Conservation (phyloP, 2,797 vertebrate species). For the Scarus forsteni region DNA sequence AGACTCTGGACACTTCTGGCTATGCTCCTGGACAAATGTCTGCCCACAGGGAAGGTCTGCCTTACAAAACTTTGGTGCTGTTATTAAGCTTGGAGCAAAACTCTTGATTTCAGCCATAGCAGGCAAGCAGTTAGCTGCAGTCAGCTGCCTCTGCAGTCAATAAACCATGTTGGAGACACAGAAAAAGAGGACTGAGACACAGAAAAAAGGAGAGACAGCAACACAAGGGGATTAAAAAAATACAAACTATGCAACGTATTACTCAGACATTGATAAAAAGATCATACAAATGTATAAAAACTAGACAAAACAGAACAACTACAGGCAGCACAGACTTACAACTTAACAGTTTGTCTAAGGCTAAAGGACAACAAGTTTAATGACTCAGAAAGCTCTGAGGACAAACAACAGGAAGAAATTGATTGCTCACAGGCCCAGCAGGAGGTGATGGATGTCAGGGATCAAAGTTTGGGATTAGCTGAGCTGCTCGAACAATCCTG, state of each 20-base stretch:
- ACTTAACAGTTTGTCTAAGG: slow-evolving; percentile 76
- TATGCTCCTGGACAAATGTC: background rate
- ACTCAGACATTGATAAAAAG: slow-evolving; percentile 70
- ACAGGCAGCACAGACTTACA: slow-evolving; percentile 45
- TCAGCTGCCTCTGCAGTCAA: slow-evolving; percentile 92
- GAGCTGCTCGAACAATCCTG: slow-evolving; percentile 69
- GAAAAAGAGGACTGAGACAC: slow-evolving; percentile 31
- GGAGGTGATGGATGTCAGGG: slow-evolving; percentile 61
- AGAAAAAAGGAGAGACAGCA: slow-evolving; percentile 40
- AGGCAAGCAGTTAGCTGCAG: slow-evolving; percentile 95
- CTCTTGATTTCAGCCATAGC: slow-evolving; percentile 98
- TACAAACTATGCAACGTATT: slow-evolving; percentile 43
- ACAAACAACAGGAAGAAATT: slow-evolving; percentile 83
- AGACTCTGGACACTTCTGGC: background rate
- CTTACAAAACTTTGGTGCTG: slow-evolving; percentile 98
- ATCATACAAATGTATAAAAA: slow-evolving; percentile 46
- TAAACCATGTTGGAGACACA: slow-evolving; percentile 18
- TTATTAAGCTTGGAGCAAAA: slow-evolving; percentile 96
- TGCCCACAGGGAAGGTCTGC: slow-evolving; percentile 92
- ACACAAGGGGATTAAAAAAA: slow-evolving; percentile 63
- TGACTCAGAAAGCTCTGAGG: slow-evolving; percentile 81
- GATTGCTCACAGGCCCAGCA: slow-evolving; percentile 72
- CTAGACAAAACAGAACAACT: slow-evolving; percentile 28
- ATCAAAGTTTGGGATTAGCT: slow-evolving; percentile 75
- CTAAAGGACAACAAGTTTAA: slow-evolving; percentile 70